Evolutionary conservation across 2,113 vertebrate genomes (phyloP).

Genomic region (Burhinus oedicnemus): DNA sequence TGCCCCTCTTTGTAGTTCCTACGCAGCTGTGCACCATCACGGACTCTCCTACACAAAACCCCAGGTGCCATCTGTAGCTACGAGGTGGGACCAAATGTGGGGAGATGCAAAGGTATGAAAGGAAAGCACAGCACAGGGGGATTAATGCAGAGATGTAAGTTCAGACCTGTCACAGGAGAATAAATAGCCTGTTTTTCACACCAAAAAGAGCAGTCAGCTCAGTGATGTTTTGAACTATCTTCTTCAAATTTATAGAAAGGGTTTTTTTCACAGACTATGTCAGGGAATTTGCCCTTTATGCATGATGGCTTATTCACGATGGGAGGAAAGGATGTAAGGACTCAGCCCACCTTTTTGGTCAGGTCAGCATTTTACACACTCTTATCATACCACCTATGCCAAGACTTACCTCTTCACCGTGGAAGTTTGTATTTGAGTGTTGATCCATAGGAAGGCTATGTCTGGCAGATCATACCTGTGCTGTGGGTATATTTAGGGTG

Average conservation of each 20-base stretch:
- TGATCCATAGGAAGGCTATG: neutral
- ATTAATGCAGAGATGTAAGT: neutral
- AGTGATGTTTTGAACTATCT: neutral
- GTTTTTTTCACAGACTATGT: neutral
- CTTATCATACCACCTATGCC: neutral
- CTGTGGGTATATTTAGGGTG: neutral
- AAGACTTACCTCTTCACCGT: neutral
- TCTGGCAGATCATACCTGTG: neutral
- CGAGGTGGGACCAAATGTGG: neutral
- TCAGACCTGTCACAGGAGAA: neutral
- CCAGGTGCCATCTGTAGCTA: neutral
- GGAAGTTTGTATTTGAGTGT: neutral
- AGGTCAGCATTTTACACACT: neutral
- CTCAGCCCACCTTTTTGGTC: neutral
- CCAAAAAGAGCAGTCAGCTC: neutral
- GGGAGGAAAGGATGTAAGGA: neutral
- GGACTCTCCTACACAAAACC: neutral
- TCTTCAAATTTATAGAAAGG: neutral
- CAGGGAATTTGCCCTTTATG: neutral
- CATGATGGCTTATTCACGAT: neutral
- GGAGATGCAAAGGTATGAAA: neutral
- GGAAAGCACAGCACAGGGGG: neutral
- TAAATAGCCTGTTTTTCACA: neutral
- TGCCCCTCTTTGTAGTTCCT: neutral
- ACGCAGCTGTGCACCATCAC: neutral